Evolutionary conservation across 2,888 invertebrate genomes (phyloP).

Genomic region (Lydus trimaculatus): DNA sequence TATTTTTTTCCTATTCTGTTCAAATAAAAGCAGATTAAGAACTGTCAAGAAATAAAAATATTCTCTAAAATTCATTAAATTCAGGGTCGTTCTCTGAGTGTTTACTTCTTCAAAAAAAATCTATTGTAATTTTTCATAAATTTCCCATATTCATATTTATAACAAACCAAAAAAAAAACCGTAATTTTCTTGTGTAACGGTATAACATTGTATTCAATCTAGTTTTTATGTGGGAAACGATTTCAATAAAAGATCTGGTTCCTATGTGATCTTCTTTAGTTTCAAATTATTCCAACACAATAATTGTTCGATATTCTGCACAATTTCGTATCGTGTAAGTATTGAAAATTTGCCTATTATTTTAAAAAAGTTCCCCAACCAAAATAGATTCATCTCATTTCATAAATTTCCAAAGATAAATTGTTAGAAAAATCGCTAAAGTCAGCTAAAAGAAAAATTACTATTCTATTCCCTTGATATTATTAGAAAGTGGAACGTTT

Average conservation of each 20-base stretch:
- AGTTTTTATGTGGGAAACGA: not conserved
- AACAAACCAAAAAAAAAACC: not conserved
- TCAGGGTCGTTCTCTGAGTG: not conserved
- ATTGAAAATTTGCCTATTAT: not conserved
- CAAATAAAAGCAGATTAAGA: not conserved
- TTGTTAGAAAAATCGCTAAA: conserved; percentile 3
- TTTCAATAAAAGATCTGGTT: not conserved
- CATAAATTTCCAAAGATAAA: not conserved
- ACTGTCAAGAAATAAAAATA: not conserved
- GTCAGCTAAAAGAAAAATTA: not conserved
- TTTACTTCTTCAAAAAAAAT: not conserved
- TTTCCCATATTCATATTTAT: conserved; percentile 6
- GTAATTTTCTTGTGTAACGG: no score
- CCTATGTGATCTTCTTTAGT: not conserved
- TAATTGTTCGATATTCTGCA: not conserved
- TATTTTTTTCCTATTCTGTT: not conserved
- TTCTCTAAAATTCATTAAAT: not conserved
- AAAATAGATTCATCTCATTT: not conserved
- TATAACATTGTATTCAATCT: not conserved
- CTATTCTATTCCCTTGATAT: conserved; percentile 10
- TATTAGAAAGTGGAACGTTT: not conserved
- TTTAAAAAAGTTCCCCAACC: no score
- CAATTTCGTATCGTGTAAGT: not conserved
- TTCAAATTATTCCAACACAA: not conserved
- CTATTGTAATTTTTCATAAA: not conserved